phyloP scores from a whole-genome alignment of 2,888 invertebrate genomes.

The Agrotis segetum region DNA sequence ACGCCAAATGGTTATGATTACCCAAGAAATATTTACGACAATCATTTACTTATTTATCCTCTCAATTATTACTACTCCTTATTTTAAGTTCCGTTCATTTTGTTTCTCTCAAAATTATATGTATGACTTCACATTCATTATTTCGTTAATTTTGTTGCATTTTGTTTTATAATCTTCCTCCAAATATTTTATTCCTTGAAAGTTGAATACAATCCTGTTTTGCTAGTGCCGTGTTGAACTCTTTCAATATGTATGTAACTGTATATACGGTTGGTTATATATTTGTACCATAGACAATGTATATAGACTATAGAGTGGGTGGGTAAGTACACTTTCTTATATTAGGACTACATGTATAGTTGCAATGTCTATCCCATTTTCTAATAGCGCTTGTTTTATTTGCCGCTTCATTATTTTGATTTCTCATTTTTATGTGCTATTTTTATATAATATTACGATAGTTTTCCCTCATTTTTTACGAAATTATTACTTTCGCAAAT shows the following conservation, averaged over 20 bases:
- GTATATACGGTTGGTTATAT: conserved; percentile 48
- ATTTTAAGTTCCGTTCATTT: conserved; percentile 19
- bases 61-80: conserved; percentile 3
- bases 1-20: background rate
- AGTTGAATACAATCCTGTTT: conserved; percentile 63
- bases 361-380: conserved; percentile 71
- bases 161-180: conserved; percentile 66
- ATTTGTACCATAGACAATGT: conserved; percentile 58
- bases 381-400: conserved; percentile 81
- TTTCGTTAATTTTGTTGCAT: conserved; percentile 70
- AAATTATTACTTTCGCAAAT: conserved; percentile 67
- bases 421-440: conserved; percentile 66
- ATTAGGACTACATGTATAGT: conserved; percentile 61
- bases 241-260: conserved; percentile 40
- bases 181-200: conserved; percentile 22
- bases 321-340: conserved; percentile 62
- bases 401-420: conserved; percentile 82
- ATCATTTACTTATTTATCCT: conserved; percentile 18
- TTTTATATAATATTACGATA: conserved; percentile 54
- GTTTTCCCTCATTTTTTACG: conserved; percentile 47
- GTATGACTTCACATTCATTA: conserved; percentile 41
- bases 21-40: background rate
- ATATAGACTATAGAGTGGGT: conserved; percentile 47
- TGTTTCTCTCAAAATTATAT: conserved; percentile 10
- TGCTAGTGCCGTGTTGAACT: conserved; percentile 76